A percentile compares a stretch with the other conserved stretches of the same genome.
phyloP scores from a whole-genome alignment of 2,113 vertebrate species.

The Scolopax mira region DNA sequence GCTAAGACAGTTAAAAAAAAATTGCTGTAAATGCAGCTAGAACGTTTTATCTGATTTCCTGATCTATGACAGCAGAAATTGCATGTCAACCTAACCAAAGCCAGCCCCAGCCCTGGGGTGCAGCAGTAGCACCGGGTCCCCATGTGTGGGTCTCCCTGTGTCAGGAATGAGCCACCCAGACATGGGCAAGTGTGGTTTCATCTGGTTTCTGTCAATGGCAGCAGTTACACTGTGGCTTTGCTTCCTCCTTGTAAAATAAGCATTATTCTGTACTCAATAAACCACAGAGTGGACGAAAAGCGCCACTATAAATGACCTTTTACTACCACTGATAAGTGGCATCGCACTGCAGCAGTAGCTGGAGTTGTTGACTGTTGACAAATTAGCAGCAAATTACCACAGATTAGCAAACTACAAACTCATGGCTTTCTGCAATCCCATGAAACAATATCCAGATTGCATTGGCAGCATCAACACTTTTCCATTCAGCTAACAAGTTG shows the following conservation, averaged over 20 bases:
- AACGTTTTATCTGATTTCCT: not conserved
- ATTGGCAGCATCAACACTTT: constrained; percentile 13
- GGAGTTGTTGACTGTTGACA: constrained; percentile 24
- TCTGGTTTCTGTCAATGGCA: not conserved
- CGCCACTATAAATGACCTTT: not conserved
- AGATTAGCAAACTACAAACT: constrained; percentile 18
- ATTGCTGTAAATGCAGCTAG: not conserved
- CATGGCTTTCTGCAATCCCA: not conserved
- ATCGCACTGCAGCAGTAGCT: rapidly evolving
- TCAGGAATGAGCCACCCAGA: not conserved
- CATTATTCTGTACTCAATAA: not conserved
- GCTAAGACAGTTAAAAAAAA: not conserved
- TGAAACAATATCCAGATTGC: constrained; percentile 25
- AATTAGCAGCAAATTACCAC: constrained; percentile 35
- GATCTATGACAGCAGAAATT: not conserved
- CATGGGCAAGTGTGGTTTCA: not conserved
- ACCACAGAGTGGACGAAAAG: not conserved
- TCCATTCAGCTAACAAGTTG: constrained; percentile 33
- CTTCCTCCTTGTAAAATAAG: not conserved
- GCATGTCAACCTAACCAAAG: not conserved
- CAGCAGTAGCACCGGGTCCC: not conserved
- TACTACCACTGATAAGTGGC: rapidly evolving
- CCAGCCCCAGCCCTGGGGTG: not conserved
- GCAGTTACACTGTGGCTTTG: not conserved
- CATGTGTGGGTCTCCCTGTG: rapidly evolving